Conservation (phyloP, 2,113 vertebrate species). For the Taurulus bubalis region DNA sequence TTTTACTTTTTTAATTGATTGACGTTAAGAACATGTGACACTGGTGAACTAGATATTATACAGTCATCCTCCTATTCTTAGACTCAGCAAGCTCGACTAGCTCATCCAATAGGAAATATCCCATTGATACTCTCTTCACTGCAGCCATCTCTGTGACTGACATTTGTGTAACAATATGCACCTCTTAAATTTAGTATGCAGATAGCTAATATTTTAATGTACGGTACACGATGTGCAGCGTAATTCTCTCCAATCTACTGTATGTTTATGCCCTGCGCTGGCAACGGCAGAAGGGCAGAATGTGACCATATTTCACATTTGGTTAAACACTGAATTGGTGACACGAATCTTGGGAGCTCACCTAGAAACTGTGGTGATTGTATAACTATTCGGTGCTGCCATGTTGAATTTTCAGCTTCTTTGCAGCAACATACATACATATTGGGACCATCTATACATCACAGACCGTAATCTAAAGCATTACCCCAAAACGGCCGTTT, state of each 20-base stretch:
- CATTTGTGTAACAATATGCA: not conserved
- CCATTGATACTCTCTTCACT: not conserved
- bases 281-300: not conserved
- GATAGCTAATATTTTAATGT: too few species aligned
- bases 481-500: not conserved
- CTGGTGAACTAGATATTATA: not conserved
- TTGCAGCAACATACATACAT: not conserved
- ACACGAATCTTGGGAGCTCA: not conserved
- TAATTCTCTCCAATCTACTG: not conserved
- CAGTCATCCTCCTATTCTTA: not conserved
- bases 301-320: not conserved
- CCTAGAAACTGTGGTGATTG: not conserved
- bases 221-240: not conserved
- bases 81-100: not conserved
- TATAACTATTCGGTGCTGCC: not conserved
- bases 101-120: not conserved
- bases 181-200: not conserved
- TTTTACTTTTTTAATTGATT: not conserved
- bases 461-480: not conserved
- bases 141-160: not conserved
- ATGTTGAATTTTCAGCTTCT: not conserved
- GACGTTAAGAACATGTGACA: not conserved
- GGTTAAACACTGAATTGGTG: not conserved
- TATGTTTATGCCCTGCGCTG: too few species aligned
- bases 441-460: not conserved